Evolutionary conservation across 2,888 invertebrate genomes (phyloP).

Genomic region (Horisme vitalbata): DNA sequence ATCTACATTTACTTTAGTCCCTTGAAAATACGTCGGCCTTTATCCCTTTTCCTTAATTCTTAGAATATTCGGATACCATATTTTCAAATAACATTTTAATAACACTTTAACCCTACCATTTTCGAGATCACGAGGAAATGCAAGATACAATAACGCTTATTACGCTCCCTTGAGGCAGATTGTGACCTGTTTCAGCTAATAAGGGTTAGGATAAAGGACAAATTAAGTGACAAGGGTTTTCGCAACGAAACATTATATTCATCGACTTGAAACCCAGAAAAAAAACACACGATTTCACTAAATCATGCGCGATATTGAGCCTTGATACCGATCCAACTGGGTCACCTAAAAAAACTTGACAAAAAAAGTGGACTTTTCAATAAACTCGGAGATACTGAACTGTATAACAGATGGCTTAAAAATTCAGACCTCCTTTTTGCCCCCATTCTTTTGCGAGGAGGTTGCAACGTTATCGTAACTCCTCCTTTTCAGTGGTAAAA

Average conservation of each 20-base stretch:
- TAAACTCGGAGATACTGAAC: slow-evolving; percentile 17
- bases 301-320: slow-evolving; percentile 16
- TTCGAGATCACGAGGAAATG: slow-evolving; percentile 19
- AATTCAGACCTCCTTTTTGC: background rate
- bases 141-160: slow-evolving; percentile 33
- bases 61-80: slow-evolving; percentile 10
- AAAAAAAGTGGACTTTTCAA: slow-evolving; percentile 18
- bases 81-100: slow-evolving; percentile 22
- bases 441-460: slow-evolving; percentile 11
- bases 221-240: slow-evolving; percentile 34
- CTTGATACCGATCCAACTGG: slow-evolving; percentile 14
- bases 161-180: slow-evolving; percentile 31
- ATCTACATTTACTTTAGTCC: slow-evolving; percentile 1
- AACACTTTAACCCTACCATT: slow-evolving; percentile 21
- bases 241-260: slow-evolving; percentile 20
- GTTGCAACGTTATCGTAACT: slow-evolving; percentile 27
- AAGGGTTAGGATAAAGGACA: slow-evolving; percentile 34
- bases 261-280: slow-evolving; percentile 16
- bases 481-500: slow-evolving; percentile 27
- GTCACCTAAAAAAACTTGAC: slow-evolving; percentile 21
- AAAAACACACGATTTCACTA: slow-evolving; percentile 12
- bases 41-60: background rate
- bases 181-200: slow-evolving; percentile 31
- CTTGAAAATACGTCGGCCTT: background rate
- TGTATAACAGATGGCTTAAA: slow-evolving; percentile 12